phyloP scores from a whole-genome alignment of 2,888 invertebrate genomes.

The Drosophila fungiperda region DNA sequence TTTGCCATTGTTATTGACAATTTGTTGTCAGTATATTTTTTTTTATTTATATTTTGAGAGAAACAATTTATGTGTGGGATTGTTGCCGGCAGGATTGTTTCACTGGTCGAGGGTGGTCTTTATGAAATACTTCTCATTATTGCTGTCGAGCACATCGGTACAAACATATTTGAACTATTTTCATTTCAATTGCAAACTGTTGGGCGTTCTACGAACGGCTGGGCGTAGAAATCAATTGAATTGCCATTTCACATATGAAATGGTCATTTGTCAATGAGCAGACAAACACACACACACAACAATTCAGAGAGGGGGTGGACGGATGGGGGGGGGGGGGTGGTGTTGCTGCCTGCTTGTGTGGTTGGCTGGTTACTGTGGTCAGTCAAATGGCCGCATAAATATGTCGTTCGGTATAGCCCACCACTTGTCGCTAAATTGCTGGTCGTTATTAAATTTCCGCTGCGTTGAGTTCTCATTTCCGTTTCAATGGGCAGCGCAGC shows the following conservation, averaged over 20 bases:
- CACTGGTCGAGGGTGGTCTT: constrained; percentile 34
- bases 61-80: constrained; percentile 65
- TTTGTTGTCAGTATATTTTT: constrained; percentile 68
- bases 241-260: constrained; percentile 81
- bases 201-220: constrained; percentile 14
- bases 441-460: constrained; percentile 81
- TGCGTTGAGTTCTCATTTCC: constrained; percentile 82
- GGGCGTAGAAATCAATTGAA: constrained; percentile 75
- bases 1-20: constrained; percentile 76
- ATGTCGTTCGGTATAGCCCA: constrained; percentile 61
- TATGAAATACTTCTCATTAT: constrained; percentile 79
- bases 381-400: constrained; percentile 79
- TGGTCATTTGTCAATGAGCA: constrained; percentile 80
- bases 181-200: constrained; percentile 77
- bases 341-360: constrained; percentile 7
- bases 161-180: constrained; percentile 78
- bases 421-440: constrained; percentile 73
- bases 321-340: constrained; percentile 4
- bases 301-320: constrained; percentile 34
- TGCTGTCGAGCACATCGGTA: constrained; percentile 45
- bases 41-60: constrained; percentile 31
- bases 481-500: constrained; percentile 77
- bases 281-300: constrained; percentile 52
- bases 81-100: background rate
- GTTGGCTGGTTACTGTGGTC: constrained; percentile 61